phyloP scores from a whole-genome alignment of 2,113 vertebrate species.

The Channa argus region DNA sequence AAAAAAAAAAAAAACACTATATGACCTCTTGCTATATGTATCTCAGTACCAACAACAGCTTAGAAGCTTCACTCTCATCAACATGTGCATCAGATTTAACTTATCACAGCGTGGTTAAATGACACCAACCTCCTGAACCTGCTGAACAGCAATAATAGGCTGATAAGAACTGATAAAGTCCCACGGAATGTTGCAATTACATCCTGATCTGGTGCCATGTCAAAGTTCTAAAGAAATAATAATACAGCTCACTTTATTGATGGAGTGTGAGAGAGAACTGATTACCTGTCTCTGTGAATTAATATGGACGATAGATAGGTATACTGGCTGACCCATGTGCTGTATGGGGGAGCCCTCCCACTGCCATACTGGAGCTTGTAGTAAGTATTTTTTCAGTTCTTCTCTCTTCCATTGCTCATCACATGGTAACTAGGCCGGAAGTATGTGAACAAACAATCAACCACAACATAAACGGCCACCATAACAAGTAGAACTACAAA shows the following conservation, averaged over 20 bases:
- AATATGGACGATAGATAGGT: slow-evolving; percentile 80
- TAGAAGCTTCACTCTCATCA: too few relatives aligned
- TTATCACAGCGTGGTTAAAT: too few relatives aligned
- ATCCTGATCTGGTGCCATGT: not conserved
- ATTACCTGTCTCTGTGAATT: slow-evolving; percentile 68
- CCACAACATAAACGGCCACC: not conserved
- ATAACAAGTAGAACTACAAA: not conserved
- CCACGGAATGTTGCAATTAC: too few relatives aligned
- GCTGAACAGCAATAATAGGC: too few relatives aligned
- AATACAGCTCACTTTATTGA: not conserved
- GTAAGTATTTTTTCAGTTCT: slow-evolving; percentile 78
- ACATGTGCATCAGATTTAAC: too few relatives aligned
- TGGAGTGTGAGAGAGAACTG: not conserved
- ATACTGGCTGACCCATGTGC: slow-evolving; percentile 83
- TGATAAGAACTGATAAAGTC: too few relatives aligned
- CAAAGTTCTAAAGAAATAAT: not conserved
- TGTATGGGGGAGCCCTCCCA: slow-evolving; percentile 87
- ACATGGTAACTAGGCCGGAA: slow-evolving; percentile 75
- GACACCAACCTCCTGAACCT: too few relatives aligned
- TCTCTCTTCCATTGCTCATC: slow-evolving; percentile 83
- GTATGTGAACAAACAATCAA: not conserved
- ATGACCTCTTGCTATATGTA: too few relatives aligned
- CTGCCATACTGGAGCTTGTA: slow-evolving; percentile 81
- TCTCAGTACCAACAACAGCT: too few relatives aligned
- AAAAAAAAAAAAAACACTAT: too few relatives aligned